Conservation (phyloP, 1,140 invertebrate species). For the Argopecten irradians region DNA sequence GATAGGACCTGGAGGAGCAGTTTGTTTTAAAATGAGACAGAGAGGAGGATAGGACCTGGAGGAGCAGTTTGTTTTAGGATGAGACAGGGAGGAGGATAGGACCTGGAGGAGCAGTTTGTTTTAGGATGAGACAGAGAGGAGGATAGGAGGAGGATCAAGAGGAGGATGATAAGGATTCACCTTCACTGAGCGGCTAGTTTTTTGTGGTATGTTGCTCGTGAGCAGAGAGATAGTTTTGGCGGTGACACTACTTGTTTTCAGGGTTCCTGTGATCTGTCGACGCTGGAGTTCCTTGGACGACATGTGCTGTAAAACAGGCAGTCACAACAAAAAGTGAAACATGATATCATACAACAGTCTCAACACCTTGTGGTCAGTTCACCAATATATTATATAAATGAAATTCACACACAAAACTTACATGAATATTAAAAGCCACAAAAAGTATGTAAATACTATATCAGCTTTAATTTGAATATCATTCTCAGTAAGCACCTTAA, state of each 20-base stretch:
- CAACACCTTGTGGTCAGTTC: neutral
- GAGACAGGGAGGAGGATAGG: neutral
- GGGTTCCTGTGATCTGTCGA: slow-evolving; percentile 72
- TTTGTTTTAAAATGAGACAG: no score
- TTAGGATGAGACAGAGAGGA: neutral
- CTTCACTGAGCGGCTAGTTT: slow-evolving; percentile 37
- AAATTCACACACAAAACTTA: neutral
- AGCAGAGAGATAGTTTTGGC: slow-evolving; percentile 71
- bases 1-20: neutral
- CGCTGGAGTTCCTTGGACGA: slow-evolving; percentile 70
- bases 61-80: neutral
- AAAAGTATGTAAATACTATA: neutral
- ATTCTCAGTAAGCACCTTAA: no score
- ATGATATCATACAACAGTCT: neutral
- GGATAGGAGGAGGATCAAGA: neutral
- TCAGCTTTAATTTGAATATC: neutral
- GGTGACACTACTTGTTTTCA: slow-evolving; percentile 70
- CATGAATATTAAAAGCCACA: neutral
- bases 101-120: no score
- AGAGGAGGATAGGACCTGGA: no score
- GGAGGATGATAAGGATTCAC: neutral
- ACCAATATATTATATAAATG: neutral
- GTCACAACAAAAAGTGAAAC: slow-evolving; percentile 13
- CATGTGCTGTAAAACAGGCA: slow-evolving; percentile 68
- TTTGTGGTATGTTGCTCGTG: slow-evolving; percentile 60